Percentiles rank a stretch among this genome's conserved stretches.
Conservation (phyloP, 2,888 invertebrate species). For the Dastarcus helophoroides region DNA sequence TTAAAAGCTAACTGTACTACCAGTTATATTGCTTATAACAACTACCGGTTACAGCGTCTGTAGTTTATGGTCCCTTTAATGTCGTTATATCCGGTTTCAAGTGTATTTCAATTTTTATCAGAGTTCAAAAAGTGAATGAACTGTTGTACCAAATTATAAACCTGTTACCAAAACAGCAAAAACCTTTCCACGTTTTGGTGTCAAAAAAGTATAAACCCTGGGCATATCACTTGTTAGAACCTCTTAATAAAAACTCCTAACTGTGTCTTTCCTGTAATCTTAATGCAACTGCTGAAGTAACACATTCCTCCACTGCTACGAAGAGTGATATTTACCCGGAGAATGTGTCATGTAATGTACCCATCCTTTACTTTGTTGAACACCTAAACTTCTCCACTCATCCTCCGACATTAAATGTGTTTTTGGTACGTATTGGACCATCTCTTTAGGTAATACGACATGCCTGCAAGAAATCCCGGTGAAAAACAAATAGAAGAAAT, state of each 20-base stretch:
- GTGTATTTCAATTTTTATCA: too few species aligned
- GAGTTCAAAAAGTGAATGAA: not conserved
- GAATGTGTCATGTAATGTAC: constrained; percentile 93
- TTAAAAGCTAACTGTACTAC: too few species aligned
- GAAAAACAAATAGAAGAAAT: not conserved
- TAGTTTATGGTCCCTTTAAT: too few species aligned
- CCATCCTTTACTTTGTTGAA: constrained; percentile 96
- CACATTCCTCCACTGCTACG: constrained; percentile 1
- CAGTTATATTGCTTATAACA: too few species aligned
- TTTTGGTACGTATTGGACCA: constrained; percentile 82
- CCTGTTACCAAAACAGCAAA: not conserved
- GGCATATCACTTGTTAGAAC: too few species aligned
- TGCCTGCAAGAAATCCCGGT: constrained; percentile 50
- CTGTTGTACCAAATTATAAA: not conserved
- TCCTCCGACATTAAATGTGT: constrained; percentile 86
- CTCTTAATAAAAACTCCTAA: too few species aligned
- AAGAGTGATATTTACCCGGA: constrained; percentile 55
- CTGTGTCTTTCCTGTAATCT: too few species aligned
- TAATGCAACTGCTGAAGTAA: too few species aligned
- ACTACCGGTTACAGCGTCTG: too few species aligned
- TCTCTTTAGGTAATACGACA: constrained; percentile 86
- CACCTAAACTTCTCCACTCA: constrained; percentile 91
- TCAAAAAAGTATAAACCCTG: too few species aligned
- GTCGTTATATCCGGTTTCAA: too few species aligned
- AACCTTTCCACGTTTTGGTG: not conserved